These are phyloP conservation scores for Puma concolor DNA, from an alignment of 2,113 vertebrate genomes.

Conservation along the genomic window DNA sequence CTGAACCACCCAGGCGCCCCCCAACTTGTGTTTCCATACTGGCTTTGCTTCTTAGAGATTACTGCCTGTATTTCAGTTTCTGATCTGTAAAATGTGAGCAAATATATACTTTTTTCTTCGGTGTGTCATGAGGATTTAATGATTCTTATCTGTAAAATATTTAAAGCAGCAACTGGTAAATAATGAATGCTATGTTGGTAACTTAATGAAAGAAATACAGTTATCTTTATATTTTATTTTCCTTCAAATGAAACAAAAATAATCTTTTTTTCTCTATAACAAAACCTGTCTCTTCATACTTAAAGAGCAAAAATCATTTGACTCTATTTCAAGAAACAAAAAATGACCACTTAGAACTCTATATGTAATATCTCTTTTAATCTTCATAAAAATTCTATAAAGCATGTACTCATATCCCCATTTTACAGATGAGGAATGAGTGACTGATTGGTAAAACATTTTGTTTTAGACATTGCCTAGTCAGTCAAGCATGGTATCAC, in stretches of 20 bases:
- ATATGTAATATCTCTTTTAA: neutral
- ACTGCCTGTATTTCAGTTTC: neutral
- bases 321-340: neutral
- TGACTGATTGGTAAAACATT: neutral
- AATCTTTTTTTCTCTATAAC: neutral
- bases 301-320: neutral
- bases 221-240: neutral
- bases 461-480: neutral
- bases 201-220: neutral
- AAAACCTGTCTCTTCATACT: neutral
- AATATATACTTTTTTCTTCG: neutral
- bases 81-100: neutral
- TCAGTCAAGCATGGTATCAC: conserved; percentile 12
- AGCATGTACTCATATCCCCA: neutral
- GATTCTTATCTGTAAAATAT: neutral
- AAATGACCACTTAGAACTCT: neutral
- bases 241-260: neutral
- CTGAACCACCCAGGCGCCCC: no score
- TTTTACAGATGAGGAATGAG: neutral
- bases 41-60: neutral
- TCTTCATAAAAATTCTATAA: neutral
- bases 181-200: neutral
- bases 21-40: neutral
- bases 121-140: neutral
- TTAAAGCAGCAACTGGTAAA: neutral